Evolutionary conservation across 2,797 vertebrate species (phyloP).

Genomic region (Gobio occitaniae): DNA sequence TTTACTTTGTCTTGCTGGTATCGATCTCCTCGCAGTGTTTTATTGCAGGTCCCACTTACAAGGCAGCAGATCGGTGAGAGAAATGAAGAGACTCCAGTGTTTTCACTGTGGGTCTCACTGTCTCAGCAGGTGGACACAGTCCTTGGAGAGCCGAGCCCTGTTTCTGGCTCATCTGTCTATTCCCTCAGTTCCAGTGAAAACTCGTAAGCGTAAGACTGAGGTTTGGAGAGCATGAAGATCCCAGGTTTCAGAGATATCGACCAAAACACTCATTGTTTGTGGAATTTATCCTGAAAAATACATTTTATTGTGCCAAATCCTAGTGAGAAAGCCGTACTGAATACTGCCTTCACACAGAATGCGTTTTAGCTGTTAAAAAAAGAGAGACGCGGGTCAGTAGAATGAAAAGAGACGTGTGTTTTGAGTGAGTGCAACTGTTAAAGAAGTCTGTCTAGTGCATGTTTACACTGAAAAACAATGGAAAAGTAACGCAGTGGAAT

Average conservation of each 20-base stretch:
- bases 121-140: not conserved
- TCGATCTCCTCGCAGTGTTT: not conserved
- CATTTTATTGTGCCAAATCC: not conserved
- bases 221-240: slow-evolving; percentile 7
- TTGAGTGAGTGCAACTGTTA: not conserved
- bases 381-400: not conserved
- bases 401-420: not conserved
- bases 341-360: not conserved
- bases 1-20: not conserved
- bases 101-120: not conserved
- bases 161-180: not conserved
- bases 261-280: not conserved
- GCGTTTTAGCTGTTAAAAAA: not conserved
- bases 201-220: not conserved
- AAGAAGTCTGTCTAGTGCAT: not conserved
- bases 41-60: not conserved
- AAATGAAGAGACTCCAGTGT: not conserved
- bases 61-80: not conserved
- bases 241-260: slow-evolving; percentile 4
- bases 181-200: not conserved
- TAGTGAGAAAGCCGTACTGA: not conserved
- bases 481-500: not conserved
- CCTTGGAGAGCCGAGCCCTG: not conserved
- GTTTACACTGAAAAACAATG: not conserved
- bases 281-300: not conserved